Percentiles rank a stretch among this genome's conserved stretches.
phyloP scores from a whole-genome alignment of 2,113 vertebrate species.

The Muntiacus reevesi region DNA sequence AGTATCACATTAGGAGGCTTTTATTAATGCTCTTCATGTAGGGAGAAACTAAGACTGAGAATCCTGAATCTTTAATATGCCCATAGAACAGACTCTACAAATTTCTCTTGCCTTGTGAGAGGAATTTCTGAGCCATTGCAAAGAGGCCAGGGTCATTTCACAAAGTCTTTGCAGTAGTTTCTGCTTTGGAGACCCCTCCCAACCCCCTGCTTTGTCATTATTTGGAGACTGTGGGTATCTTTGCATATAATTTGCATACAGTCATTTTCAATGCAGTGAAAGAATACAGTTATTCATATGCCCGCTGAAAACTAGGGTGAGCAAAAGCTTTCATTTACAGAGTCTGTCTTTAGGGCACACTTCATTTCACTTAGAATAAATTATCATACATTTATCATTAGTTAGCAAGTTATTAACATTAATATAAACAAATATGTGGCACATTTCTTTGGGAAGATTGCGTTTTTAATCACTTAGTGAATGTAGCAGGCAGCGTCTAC shows the following conservation, averaged over 20 bases:
- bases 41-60: neutral
- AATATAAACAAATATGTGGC: conserved; percentile 65
- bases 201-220: neutral
- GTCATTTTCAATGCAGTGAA: neutral
- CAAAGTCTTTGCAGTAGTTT: neutral
- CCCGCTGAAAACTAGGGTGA: neutral
- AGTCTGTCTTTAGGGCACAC: conserved; percentile 53
- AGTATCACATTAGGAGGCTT: neutral
- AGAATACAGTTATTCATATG: neutral
- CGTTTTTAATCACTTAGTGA: conserved; percentile 40
- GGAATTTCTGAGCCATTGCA: neutral
- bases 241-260: conserved; percentile 10
- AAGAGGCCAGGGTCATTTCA: rapidly evolving
- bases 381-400: conserved; percentile 72
- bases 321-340: conserved; percentile 39
- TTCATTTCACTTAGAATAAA: conserved; percentile 72
- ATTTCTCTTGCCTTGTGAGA: neutral
- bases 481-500: neutral
- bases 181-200: neutral
- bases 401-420: conserved; percentile 71
- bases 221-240: neutral
- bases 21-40: conserved; percentile 42
- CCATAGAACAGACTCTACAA: neutral
- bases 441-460: conserved; percentile 57
- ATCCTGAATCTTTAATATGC: neutral